Base-by-base conservation (phyloP, 1,140 invertebrate genomes). In the Eulimnadia texana region DNA sequence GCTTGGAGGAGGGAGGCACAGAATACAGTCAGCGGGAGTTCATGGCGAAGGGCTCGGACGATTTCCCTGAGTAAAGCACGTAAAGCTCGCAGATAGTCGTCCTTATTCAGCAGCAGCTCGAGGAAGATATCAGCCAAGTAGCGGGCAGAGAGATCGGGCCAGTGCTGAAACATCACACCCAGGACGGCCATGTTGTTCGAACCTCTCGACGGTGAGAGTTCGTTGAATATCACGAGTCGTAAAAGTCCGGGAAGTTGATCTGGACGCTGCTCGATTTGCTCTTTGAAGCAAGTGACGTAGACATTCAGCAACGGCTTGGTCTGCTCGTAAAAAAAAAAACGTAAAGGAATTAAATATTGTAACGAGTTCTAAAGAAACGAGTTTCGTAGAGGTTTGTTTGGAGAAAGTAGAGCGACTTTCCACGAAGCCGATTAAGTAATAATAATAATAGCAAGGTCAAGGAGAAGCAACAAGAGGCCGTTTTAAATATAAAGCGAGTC, bases 171-270 rank as follows among this genome's bases (percentile, higher is more conserved):
- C 69, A 96, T 84, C 1, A 88, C 84, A 6, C 83, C 82, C 50
- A 93, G 73, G 67, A 94, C 82, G 1, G 85, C 80, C 83, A 97
- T 90, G 73, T 96, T 97, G 74, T 95, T 96, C 0, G 89, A 88
- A 78, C 94, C 95, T 53, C 93, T 79, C 3, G 84, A 82, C 68
- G 86, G 85, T 0, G 91, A 93, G 29, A 98, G 75, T 76, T 98
- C 93, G 74, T 97, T 97, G 73, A 93, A 93, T 64, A 97, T 86
- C 0, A 92, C 93, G 67, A 92, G 85, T 65, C 90, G 93, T 63
- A 98, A 73, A 42, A 95, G 82, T n/a, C 86, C 85, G 27, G 81
- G 79, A 9, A 96, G 73, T 69, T 95, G 93, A 20, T 89, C 86
- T 3, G 85, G 80, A 70, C 88, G 85, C 13, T 82, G 81, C 28